Evolutionary conservation across 2,888 invertebrate genomes (phyloP).

Genomic region (Cryptus viduatorius): DNA sequence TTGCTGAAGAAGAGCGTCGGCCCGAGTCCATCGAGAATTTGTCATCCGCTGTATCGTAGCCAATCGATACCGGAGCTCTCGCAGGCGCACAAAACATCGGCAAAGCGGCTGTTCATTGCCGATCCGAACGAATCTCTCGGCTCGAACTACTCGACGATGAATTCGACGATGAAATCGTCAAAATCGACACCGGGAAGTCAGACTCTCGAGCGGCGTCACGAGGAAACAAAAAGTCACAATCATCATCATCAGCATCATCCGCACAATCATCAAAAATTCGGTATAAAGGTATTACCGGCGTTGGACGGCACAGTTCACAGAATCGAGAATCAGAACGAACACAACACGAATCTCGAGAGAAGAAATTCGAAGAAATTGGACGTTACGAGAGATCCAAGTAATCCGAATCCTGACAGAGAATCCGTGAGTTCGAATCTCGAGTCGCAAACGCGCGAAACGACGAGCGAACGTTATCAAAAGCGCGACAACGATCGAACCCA

Average conservation of each 20-base stretch:
- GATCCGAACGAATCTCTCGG: slow-evolving; percentile 84
- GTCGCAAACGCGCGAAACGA: not conserved
- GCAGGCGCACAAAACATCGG: slow-evolving; percentile 85
- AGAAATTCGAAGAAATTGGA: slow-evolving; percentile 79
- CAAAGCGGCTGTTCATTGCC: slow-evolving; percentile 83
- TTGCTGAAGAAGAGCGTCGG: slow-evolving; percentile 83
- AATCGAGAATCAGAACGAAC: slow-evolving; percentile 83
- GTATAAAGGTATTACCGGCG: slow-evolving; percentile 88
- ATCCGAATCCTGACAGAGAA: slow-evolving; percentile 6
- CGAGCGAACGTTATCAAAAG: slow-evolving; percentile 61
- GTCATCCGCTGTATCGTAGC: slow-evolving; percentile 92
- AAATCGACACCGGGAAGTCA: slow-evolving; percentile 80
- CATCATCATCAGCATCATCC: slow-evolving; percentile 84
- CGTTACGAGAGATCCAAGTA: slow-evolving; percentile 69
- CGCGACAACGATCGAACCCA: slow-evolving; percentile 74
- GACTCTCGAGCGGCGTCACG: slow-evolving; percentile 82
- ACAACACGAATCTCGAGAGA: slow-evolving; percentile 83
- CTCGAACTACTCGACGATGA: slow-evolving; percentile 85
- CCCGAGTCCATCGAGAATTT: slow-evolving; percentile 85
- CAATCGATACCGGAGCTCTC: slow-evolving; percentile 92
- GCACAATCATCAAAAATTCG: slow-evolving; percentile 88
- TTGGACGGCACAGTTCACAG: slow-evolving; percentile 82
- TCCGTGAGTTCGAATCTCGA: not conserved
- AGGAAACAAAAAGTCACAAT: slow-evolving; percentile 85
- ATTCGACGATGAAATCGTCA: slow-evolving; percentile 80